phyloP scores from a whole-genome alignment of 2,888 invertebrate genomes.

The Herminia tarsipennalis region DNA sequence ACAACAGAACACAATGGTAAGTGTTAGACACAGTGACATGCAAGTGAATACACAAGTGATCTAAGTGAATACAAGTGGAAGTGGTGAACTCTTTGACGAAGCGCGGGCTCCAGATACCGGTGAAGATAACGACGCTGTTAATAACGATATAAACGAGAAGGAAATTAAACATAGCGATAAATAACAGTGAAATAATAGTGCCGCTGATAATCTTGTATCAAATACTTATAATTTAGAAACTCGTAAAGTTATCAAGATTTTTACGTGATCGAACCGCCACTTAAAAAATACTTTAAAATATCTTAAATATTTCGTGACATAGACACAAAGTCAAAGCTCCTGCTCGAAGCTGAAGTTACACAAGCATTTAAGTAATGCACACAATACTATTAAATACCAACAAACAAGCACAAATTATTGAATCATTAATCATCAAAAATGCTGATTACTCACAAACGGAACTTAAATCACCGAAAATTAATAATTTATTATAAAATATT shows the following conservation, averaged over 20 bases:
- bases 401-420: too few species aligned
- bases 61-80: slow-evolving; percentile 25
- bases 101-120: slow-evolving; percentile 8
- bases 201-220: slow-evolving; percentile 6
- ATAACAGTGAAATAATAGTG: slow-evolving; percentile 18
- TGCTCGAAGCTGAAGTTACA: too few species aligned
- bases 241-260: too few species aligned
- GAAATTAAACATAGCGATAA: slow-evolving; percentile 11
- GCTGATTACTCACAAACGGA: too few species aligned
- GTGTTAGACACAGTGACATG: slow-evolving; percentile 56
- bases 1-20: slow-evolving; percentile 83
- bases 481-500: neutral
- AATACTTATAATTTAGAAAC: neutral
- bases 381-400: too few species aligned
- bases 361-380: too few species aligned
- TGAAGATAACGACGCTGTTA: slow-evolving; percentile 6
- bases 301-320: too few species aligned
- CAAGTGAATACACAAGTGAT: slow-evolving; percentile 46
- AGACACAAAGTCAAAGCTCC: too few species aligned
- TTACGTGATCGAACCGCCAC: too few species aligned
- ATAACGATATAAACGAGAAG: slow-evolving; percentile 4
- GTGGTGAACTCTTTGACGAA: slow-evolving; percentile 38
- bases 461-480: neutral
- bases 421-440: too few species aligned
- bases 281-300: too few species aligned